Evolutionary conservation across 2,113 vertebrate species (phyloP).

Genomic region (Atractosteus spatula): DNA sequence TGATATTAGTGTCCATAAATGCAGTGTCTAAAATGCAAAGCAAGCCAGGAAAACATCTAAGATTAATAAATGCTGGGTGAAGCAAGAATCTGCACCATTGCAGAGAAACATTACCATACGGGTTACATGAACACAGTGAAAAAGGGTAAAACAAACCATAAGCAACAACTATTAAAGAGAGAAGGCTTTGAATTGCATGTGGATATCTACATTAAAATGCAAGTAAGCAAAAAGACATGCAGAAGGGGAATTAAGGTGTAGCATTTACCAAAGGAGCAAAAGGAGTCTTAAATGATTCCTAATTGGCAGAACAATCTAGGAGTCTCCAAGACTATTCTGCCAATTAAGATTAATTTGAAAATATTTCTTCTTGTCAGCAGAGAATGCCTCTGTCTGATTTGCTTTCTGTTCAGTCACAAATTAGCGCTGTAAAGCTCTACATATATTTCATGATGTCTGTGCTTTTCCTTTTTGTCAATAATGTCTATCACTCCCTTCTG

Average conservation of each 20-base stretch:
- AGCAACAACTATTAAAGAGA: background rate
- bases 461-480: background rate
- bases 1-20: too few species aligned
- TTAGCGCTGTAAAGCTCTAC: background rate
- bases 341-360: conserved; percentile 25
- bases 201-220: background rate
- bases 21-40: too few species aligned
- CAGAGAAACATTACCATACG: too few species aligned
- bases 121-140: background rate
- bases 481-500: background rate
- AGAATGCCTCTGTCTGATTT: background rate
- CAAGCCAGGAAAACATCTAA: too few species aligned
- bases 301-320: conserved; percentile 23
- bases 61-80: too few species aligned
- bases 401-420: background rate
- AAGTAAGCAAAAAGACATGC: background rate
- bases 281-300: conserved; percentile 10
- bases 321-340: conserved; percentile 16
- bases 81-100: too few species aligned
- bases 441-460: background rate
- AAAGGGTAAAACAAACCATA: conserved; percentile 4
- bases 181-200: background rate
- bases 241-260: conserved; percentile 8
- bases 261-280: conserved; percentile 10
- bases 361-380: conserved; percentile 8